Evolutionary conservation across 2,113 vertebrate species (phyloP).

Genomic region (Piaya cayana): DNA sequence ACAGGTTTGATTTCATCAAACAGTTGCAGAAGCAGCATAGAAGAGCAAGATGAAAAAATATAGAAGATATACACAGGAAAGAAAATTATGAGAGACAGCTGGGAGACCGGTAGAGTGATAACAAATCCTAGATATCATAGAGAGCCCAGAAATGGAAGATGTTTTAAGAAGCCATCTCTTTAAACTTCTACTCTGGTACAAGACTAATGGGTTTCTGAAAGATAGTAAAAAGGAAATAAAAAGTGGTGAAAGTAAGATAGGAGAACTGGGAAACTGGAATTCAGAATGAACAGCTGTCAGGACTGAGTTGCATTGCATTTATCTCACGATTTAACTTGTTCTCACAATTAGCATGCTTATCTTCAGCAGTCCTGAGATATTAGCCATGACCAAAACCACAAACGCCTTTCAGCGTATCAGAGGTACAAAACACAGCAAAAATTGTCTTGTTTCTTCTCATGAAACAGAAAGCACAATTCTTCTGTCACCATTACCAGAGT

Average conservation of each 20-base stretch:
- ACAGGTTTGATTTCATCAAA: neutral
- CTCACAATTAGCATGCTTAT: neutral
- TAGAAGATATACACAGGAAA: neutral
- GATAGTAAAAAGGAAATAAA: neutral
- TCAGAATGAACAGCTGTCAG: neutral
- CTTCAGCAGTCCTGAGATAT: neutral
- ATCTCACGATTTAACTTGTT: neutral
- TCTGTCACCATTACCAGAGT: neutral
- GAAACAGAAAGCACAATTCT: neutral
- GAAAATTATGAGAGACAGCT: neutral
- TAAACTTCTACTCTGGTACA: neutral
- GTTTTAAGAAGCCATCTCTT: neutral
- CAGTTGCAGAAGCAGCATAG: neutral
- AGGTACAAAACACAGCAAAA: neutral
- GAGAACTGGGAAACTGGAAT: neutral
- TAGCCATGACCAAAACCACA: neutral
- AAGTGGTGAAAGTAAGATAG: neutral
- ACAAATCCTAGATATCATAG: neutral
- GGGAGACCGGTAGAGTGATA: neutral
- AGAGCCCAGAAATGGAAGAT: neutral
- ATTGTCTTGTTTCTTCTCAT: neutral
- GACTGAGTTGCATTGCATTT: neutral
- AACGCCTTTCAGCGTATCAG: neutral
- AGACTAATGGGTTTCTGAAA: neutral
- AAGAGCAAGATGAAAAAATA: neutral